phyloP scores from a whole-genome alignment of 2,797 vertebrate species.

The Sebastes diaconus region DNA sequence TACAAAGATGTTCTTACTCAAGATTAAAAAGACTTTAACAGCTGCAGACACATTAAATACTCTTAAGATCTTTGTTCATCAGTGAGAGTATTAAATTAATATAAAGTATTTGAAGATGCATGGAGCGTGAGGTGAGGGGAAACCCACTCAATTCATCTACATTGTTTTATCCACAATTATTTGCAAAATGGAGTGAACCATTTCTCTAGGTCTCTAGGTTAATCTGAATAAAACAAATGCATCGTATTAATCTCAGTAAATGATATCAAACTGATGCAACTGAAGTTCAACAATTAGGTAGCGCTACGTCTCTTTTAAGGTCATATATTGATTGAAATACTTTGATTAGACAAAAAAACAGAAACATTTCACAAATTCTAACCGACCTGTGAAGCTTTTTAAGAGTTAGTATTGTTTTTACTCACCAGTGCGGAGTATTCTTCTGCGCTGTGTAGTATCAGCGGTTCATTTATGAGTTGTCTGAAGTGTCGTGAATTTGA shows the following conservation, averaged over 20 bases:
- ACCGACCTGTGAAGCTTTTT: neutral
- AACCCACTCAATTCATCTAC: neutral
- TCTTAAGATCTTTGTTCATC: neutral
- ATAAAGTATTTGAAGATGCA: neutral
- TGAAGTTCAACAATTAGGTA: neutral
- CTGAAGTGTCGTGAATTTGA: slow-evolving; percentile 42
- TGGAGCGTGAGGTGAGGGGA: neutral
- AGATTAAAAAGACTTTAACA: neutral
- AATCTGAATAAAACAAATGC: neutral
- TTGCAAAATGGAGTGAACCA: neutral
- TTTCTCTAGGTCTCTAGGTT: neutral
- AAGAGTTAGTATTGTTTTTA: slow-evolving; percentile 7
- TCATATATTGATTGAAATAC: neutral
- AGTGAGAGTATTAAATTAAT: neutral
- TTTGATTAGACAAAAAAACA: neutral
- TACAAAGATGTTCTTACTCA: neutral
- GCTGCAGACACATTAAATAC: neutral
- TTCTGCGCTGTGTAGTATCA: neutral
- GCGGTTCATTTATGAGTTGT: slow-evolving; percentile 65
- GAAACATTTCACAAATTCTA: neutral
- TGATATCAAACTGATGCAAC: neutral
- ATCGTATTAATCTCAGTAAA: neutral
- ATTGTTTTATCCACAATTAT: neutral
- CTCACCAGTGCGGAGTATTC: slow-evolving; percentile 49
- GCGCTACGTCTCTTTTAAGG: neutral